Evolutionary conservation across 2,888 invertebrate genomes (phyloP), one percentile per base, ranked within the genome.

Genomic region (Metacarcinus magister): DNA sequence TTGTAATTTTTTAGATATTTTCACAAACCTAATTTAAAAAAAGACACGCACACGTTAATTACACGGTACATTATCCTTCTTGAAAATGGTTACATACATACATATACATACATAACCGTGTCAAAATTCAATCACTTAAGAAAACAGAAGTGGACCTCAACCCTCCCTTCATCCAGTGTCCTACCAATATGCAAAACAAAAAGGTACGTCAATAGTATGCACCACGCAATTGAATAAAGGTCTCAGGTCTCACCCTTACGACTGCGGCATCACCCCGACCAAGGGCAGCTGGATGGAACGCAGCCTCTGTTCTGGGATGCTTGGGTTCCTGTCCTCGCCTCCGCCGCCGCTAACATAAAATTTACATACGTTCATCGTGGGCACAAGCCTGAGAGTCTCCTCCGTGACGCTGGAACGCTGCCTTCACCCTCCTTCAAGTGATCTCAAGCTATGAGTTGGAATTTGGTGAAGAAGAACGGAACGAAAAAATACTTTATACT

Each of bases 241-340:
- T 19, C 60, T 60, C 60, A 60, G 60, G 60, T 19, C 60, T 60
- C 60, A 60, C 23, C 23, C 60, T 60, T 23, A 23, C 60, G 3
- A 60, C 60, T 2, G 4, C 23, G 60, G 60, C 60, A 23, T 60
- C 2, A 60, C 60, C 60, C 60, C 19, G 16, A 19, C 4, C 60
- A 60, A 60, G 60, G 23, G 19, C 60, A 60, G 60, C 23, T 60
- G 60, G 8, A 60, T 19, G 60, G 60, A 60, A 60, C 60, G 60
- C 60, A 4, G 60, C 10, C 23, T 60, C 60, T 19, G 23, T 60
- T 60, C 60, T 60, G 23, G 23, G 60, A 19, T 60, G 60, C 23
- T 60, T 60, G 60, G 60, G 60, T 60, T 60, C 60, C 60, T 60
- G 60, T 60, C 60, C 60, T 60, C 60, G 60, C 60, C 60, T 60